phyloP scores from a whole-genome alignment of 1,140 invertebrate genomes.

The Drosophila grimshawi region DNA sequence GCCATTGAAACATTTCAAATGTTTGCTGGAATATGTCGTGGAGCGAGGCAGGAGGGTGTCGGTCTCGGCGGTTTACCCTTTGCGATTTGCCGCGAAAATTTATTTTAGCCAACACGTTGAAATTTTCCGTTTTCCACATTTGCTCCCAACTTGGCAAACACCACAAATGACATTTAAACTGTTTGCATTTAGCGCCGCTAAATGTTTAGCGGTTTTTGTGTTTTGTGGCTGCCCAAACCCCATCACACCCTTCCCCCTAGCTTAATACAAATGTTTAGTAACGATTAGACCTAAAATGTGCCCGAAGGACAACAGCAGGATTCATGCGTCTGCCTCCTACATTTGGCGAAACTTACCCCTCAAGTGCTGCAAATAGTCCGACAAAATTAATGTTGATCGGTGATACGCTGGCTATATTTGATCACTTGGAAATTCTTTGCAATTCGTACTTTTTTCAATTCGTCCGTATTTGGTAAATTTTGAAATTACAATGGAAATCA shows the following conservation, averaged over 20 bases:
- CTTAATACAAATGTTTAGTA: conserved; percentile 79
- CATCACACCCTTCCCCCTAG: not conserved
- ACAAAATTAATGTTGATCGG: not conserved
- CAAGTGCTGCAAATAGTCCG: not conserved
- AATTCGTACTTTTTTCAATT: too few relatives aligned
- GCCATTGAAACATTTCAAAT: conserved; percentile 26
- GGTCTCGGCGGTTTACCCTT: conserved; percentile 28
- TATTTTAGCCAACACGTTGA: conserved; percentile 57
- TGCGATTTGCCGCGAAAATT: conserved; percentile 67
- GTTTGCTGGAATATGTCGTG: not conserved
- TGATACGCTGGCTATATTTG: too few relatives aligned
- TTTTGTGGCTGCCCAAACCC: conserved; percentile 41
- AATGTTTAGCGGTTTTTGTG: conserved; percentile 67
- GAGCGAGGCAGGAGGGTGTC: not conserved
- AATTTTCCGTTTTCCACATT: conserved; percentile 28
- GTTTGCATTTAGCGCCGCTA: conserved; percentile 61
- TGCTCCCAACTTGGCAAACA: not conserved
- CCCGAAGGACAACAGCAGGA: not conserved
- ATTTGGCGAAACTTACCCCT: not conserved
- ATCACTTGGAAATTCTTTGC: not conserved
- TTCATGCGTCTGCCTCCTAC: not conserved
- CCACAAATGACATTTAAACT: conserved; percentile 65
- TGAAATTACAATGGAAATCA: too few relatives aligned
- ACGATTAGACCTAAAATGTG: conserved; percentile 33
- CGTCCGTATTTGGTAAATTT: too few relatives aligned